Evolutionary conservation across 2,888 invertebrate genomes (phyloP).

Genomic region (Lepidochrysops patricia): DNA sequence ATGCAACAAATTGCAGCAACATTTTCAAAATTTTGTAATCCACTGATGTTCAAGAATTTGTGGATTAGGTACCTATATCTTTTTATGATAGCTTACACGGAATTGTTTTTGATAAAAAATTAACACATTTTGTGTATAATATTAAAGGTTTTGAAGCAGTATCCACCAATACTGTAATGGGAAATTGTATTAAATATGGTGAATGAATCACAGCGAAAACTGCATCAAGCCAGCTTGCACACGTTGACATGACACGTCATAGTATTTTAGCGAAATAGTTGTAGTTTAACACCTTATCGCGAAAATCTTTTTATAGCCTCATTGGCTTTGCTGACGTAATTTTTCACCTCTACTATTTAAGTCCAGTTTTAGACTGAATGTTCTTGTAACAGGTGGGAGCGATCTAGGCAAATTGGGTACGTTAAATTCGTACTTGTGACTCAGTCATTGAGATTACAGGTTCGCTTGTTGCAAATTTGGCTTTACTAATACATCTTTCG

Average conservation of each 20-base stretch:
- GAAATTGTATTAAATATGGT: too few species aligned
- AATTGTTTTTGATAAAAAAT: too few species aligned
- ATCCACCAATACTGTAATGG: too few species aligned
- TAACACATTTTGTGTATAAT: too few species aligned
- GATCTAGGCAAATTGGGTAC: slow-evolving; percentile 39
- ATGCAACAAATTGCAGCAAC: not conserved
- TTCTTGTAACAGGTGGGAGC: slow-evolving; percentile 23
- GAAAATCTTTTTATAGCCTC: not conserved
- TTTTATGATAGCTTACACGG: too few species aligned
- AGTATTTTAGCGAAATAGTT: not conserved
- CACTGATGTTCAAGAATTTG: not conserved
- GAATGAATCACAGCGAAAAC: too few species aligned
- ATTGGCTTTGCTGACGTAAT: not conserved
- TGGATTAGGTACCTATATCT: too few species aligned
- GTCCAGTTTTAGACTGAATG: slow-evolving; percentile 22
- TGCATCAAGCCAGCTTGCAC: not conserved
- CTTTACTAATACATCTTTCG: slow-evolving; percentile 15
- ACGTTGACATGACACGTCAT: not conserved
- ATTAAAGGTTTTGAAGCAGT: too few species aligned
- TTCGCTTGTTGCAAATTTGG: slow-evolving; percentile 19
- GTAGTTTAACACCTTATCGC: not conserved
- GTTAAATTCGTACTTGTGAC: slow-evolving; percentile 56
- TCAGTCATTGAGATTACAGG: slow-evolving; percentile 34
- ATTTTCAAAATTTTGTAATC: not conserved
- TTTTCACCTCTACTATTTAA: slow-evolving; percentile 9